A percentile compares a stretch with the other conserved stretches of the same genome.
Evolutionary conservation across 2,888 invertebrate genomes (phyloP).

Genomic region (Aleiodes leptofemur): DNA sequence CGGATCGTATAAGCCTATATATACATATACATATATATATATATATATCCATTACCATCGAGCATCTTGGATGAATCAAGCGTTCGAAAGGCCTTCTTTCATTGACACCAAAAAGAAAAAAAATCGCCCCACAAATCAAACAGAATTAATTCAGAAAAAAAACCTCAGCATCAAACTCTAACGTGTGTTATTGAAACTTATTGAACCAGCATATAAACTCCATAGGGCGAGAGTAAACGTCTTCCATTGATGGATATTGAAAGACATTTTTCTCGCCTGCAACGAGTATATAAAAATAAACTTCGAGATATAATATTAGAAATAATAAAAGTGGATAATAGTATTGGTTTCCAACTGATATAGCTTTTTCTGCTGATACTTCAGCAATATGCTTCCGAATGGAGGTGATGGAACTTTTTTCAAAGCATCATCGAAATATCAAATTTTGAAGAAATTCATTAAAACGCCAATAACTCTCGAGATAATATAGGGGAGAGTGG

Average conservation of each 20-base stretch:
- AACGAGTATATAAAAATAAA: too few species aligned
- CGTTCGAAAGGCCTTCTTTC: neutral
- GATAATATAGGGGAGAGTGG: too few species aligned
- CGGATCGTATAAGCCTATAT: neutral
- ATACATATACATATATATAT: neutral
- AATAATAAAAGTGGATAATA: too few species aligned
- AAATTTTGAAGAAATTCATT: too few species aligned
- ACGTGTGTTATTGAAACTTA: slow-evolving; percentile 19
- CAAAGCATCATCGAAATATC: too few species aligned
- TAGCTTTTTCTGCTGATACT: too few species aligned
- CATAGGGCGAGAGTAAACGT: neutral
- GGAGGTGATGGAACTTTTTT: too few species aligned
- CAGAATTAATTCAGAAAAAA: neutral
- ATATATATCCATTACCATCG: neutral
- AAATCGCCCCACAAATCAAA: neutral
- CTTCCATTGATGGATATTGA: slow-evolving; percentile 10
- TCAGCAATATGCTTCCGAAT: too few species aligned
- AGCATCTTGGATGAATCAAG: slow-evolving; percentile 14
- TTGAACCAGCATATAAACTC: slow-evolving; percentile 3
- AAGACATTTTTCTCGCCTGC: too few species aligned
- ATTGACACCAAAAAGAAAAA: neutral
- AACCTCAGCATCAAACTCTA: neutral
- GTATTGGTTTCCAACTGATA: too few species aligned
- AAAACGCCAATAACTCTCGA: too few species aligned
- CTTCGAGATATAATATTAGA: too few species aligned